Percentiles rank a stretch among this genome's conserved stretches.
Conservation (phyloP, 2,888 invertebrate species). For the Drosophila picticornis region DNA sequence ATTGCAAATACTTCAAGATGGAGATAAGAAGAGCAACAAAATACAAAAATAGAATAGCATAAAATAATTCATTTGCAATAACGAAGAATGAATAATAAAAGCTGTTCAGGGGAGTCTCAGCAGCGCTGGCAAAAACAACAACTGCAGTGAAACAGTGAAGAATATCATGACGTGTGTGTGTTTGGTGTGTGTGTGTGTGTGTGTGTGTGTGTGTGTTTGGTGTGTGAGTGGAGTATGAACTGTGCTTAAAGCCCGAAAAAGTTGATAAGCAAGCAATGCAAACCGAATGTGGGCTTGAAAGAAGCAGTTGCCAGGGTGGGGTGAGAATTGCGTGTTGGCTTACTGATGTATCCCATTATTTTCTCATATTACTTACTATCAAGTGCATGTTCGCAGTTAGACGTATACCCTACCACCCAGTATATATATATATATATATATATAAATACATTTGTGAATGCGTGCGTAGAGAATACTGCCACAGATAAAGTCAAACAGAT, state of each 20-base stretch:
- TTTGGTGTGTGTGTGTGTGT: conserved; percentile 17
- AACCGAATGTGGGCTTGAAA: conserved; percentile 53
- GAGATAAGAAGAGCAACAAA: background rate
- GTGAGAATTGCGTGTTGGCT: conserved; percentile 30
- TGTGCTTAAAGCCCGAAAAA: conserved; percentile 75
- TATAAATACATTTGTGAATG: no score
- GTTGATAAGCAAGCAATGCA: conserved; percentile 75
- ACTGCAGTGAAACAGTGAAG: background rate
- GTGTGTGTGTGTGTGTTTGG: conserved; percentile 7
- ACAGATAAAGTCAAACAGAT: background rate
- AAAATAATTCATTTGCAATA: background rate
- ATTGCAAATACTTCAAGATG: background rate
- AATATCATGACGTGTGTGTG: background rate
- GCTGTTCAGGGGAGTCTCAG: background rate
- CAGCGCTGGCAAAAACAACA: conserved; percentile 24
- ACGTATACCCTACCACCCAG: conserved; percentile 11
- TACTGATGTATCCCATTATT: conserved; percentile 26
- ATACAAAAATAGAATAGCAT: background rate
- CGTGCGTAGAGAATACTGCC: background rate
- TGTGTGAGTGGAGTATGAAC: conserved; percentile 18
- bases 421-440: background rate
- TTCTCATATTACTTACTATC: background rate
- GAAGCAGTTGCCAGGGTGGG: conserved; percentile 1
- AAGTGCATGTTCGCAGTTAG: background rate
- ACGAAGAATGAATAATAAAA: conserved; percentile 1